Conservation (phyloP, 2,113 vertebrate genomes). For the Rhipidura dahli region DNA sequence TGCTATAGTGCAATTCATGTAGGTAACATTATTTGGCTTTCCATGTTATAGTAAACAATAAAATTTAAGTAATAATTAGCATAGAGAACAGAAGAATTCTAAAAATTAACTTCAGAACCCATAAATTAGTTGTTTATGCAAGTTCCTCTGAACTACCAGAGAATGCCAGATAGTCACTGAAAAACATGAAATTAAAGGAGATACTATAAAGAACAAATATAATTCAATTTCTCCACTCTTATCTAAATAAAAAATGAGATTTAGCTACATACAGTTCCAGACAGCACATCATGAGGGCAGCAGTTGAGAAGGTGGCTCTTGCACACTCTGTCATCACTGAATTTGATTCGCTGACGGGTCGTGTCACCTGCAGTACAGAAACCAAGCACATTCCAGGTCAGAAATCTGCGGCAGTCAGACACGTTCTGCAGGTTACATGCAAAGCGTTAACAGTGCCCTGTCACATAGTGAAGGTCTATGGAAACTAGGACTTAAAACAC, state of each 20-base stretch:
- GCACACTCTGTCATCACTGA: slow-evolving; percentile 95
- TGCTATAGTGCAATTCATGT: rapidly evolving
- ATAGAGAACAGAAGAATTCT: not conserved
- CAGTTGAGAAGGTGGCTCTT: slow-evolving; percentile 99
- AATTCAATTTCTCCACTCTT: not conserved
- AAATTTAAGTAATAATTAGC: not conserved
- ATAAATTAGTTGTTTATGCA: not conserved
- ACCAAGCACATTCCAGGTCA: slow-evolving; percentile 68
- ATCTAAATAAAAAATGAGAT: not conserved
- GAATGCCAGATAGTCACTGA: not conserved
- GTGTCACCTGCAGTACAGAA: slow-evolving; percentile 86
- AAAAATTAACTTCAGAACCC: not conserved
- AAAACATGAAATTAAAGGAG: not conserved
- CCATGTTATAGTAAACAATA: not conserved
- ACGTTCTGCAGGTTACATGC: slow-evolving; percentile 3
- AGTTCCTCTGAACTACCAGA: not conserved
- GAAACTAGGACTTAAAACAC: slow-evolving; percentile 44
- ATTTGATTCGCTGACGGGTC: slow-evolving; percentile 97
- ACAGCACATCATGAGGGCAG: slow-evolving; percentile 96
- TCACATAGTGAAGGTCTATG: not conserved
- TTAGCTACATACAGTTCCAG: slow-evolving; percentile 89
- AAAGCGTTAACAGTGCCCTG: slow-evolving; percentile 2
- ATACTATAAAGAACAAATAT: not conserved
- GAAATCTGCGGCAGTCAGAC: not conserved
- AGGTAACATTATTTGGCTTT: rapidly evolving